Conservation (phyloP, 2,113 vertebrate species). For the Aleadryas rufinucha region DNA sequence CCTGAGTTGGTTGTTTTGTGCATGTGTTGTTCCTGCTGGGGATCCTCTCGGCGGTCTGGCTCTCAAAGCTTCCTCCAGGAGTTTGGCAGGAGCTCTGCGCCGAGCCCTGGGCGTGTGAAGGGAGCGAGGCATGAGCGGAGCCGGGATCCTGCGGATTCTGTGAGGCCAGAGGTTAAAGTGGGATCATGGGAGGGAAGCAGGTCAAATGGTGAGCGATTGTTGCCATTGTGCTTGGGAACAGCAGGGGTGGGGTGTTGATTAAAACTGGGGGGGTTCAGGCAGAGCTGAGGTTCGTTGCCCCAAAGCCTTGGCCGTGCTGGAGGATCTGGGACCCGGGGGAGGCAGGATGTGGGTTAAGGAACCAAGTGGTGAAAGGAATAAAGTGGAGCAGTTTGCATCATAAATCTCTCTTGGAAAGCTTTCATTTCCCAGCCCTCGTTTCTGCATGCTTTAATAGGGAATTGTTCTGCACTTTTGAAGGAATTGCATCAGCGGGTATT, state of each 20-base stretch:
- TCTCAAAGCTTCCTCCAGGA: not conserved
- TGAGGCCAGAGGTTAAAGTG: constrained; percentile 61
- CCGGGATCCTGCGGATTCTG: not conserved
- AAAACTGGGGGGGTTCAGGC: not conserved
- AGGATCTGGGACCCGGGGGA: not conserved
- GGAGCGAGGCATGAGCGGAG: constrained; percentile 42
- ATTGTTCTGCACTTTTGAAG: not conserved
- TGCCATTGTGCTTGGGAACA: not conserved
- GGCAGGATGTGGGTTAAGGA: not conserved
- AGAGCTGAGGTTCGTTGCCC: not conserved
- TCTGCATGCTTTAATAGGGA: not conserved
- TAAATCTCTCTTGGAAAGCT: not conserved
- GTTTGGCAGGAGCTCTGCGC: not conserved
- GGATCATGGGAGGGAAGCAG: constrained; percentile 82
- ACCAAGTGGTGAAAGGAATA: not conserved
- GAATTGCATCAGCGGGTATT: not conserved
- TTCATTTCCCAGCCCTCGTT: not conserved
- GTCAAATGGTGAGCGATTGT: constrained; percentile 80
- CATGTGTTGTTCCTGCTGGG: not conserved
- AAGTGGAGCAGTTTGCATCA: not conserved
- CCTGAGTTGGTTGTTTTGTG: not conserved
- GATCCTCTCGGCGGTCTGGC: not conserved
- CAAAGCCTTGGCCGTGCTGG: not conserved
- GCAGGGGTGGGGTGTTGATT: not conserved
- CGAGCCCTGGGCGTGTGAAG: not conserved